These are phyloP conservation scores for Sebastes steindachneri DNA, from an alignment of 2,797 vertebrate genomes.

Conservation along the genomic window DNA sequence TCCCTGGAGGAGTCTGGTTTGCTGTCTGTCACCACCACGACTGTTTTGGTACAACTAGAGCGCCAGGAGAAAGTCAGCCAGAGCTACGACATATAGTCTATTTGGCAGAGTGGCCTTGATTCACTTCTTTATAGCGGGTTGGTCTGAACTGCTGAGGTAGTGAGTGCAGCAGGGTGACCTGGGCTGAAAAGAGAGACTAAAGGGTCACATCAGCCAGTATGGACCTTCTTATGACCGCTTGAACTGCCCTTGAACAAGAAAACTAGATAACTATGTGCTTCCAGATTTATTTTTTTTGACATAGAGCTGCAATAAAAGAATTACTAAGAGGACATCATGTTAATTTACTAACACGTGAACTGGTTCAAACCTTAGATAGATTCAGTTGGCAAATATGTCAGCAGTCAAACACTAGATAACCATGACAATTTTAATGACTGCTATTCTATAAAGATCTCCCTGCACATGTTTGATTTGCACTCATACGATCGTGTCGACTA, in stretches of 20 bases:
- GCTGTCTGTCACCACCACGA: slow-evolving; percentile 64
- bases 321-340: not conserved
- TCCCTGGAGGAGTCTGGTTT: slow-evolving; percentile 54
- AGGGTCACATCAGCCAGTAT: not conserved
- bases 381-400: not conserved
- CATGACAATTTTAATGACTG: not conserved
- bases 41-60: slow-evolving; percentile 47
- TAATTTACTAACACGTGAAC: not conserved
- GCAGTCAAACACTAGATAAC: not conserved
- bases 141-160: not conserved
- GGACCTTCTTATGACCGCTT: not conserved
- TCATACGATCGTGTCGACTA: too few relatives aligned
- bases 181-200: not conserved
- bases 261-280: not conserved
- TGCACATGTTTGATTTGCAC: not conserved
- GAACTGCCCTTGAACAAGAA: not conserved
- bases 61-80: slow-evolving; percentile 32
- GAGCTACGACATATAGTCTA: slow-evolving; percentile 42
- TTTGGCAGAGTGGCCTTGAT: slow-evolving; percentile 38
- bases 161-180: not conserved
- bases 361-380: not conserved
- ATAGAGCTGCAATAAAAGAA: not conserved
- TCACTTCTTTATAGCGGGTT: slow-evolving; percentile 6
- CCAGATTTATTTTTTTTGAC: not conserved
- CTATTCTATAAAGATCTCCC: not conserved